Evolutionary conservation across 2,113 vertebrate species (phyloP), one percentile per base, ranked within the genome.

Genomic region (Equus przewalskii): DNA sequence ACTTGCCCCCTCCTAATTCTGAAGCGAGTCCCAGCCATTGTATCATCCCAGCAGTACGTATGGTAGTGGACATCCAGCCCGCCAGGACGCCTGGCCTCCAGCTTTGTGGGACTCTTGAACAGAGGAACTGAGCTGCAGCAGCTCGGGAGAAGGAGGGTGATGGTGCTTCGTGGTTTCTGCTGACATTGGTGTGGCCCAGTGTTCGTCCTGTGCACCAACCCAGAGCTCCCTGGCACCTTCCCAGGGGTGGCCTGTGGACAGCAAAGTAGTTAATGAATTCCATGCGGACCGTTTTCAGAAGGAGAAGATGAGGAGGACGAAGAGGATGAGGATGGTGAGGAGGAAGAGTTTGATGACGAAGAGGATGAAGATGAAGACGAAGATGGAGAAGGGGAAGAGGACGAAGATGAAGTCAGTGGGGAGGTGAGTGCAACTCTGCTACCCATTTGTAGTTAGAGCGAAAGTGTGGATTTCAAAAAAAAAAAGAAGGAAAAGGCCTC

Each of bases 341-440:
- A 99, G 5, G 99, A 99, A 87, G 99, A 99, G 28, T 99, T 99
- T 18, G 99, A 99, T 1, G 99, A 99, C 1, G 99, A 99, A 14
- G 98, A 98, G 2, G 98, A 98, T 21, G 99, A 99, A 8, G 99
- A 99, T 0, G 99, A 99, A 76, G 99, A 98, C 0, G 99, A 99
- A 80, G 99, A 99, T 80, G 99, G 98, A 96, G 99, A 99, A 98
- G 99, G 98, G 73, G 99, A 99, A 65, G 99, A 99, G 7, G 99
- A 99, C 22, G 99, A 99, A n/a, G 99, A 99, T 3, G 99, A 99
- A 94, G 99, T 98, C 97, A 99, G 99, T 95, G 99, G 99, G 88
- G 99, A 99, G 96, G 99, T 98, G 62, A 91, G 97, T 97, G 44
- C 75, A 54, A 64, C 10, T 94, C 36, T 67, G 26, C 44, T 76